phyloP scores from a whole-genome alignment of 92 coral and sea anemone species.

The Metridium senile region DNA sequence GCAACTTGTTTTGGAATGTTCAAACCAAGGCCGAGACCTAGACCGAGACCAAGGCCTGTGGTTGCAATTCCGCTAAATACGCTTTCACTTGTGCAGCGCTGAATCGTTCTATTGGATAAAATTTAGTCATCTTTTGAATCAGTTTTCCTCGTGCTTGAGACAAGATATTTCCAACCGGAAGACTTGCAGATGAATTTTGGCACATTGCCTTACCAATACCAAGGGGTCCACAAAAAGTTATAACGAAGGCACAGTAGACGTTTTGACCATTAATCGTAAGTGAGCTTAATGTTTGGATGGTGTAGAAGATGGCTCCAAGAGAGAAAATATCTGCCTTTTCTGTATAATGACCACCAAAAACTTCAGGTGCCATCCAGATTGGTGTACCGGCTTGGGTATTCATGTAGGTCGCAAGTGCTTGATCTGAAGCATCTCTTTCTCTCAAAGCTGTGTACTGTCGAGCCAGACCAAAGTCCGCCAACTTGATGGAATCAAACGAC shows the following conservation, averaged over 20 bases:
- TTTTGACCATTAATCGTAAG: conserved; percentile 7
- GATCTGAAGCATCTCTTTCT: conserved; percentile 4
- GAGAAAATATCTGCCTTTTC: conserved; percentile 77
- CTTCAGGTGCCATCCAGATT: conserved; percentile 78
- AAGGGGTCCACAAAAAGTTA: not conserved
- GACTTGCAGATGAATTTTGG: not conserved
- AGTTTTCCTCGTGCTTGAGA: not conserved
- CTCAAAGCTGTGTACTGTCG: conserved; percentile 43
- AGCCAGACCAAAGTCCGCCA: conserved; percentile 81
- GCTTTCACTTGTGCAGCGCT: conserved; percentile 27
- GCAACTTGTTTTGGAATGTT: too few relatives aligned
- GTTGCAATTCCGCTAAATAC: not conserved
- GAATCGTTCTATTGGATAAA: conserved; percentile 39
- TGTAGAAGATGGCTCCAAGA: conserved; percentile 63
- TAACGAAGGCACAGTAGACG: conserved; percentile 44
- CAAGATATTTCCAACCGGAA: not conserved
- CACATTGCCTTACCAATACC: conserved; percentile 49
- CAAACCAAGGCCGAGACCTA: too few relatives aligned
- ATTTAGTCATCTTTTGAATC: conserved; percentile 16
- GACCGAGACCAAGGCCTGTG: too few relatives aligned
- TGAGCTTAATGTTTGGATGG: conserved; percentile 52
- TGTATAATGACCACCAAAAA: conserved; percentile 43
- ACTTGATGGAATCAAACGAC: conserved; percentile 48
- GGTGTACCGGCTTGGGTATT: conserved; percentile 31
- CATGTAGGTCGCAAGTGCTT: conserved; percentile 18